Conservation (phyloP, 2,797 vertebrate species). For the Sphenopsis melanotis region DNA sequence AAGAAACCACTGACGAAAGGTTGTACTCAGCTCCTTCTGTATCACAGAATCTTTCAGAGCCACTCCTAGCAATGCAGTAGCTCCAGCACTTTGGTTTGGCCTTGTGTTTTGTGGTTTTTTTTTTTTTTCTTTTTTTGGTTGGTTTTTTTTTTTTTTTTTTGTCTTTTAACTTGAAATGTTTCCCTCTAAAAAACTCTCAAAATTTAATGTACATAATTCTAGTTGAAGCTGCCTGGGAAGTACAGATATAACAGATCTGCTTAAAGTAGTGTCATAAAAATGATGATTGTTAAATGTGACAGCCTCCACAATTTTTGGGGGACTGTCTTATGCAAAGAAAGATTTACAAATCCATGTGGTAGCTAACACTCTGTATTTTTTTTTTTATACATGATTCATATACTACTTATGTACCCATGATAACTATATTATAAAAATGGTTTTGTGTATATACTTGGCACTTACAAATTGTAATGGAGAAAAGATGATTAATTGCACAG, state of each 20-base stretch:
- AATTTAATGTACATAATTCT: neutral
- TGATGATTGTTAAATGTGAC: neutral
- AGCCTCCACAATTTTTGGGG: neutral
- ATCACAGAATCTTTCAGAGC: no score
- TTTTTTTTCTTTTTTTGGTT: no score
- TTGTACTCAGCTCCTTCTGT: no score
- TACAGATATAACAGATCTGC: neutral
- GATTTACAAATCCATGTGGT: neutral
- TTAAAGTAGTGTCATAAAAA: neutral
- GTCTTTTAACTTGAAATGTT: neutral
- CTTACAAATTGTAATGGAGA: slow-evolving; percentile 21
- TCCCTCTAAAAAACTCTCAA: neutral
- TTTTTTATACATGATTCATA: neutral
- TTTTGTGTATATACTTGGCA: neutral
- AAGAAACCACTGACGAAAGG: no score
- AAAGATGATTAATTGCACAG: slow-evolving; percentile 60
- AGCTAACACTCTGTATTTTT: neutral
- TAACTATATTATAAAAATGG: slow-evolving; percentile 20
- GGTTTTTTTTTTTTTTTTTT: no score
- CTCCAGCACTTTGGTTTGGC: no score
- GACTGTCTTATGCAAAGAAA: neutral
- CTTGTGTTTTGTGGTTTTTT: no score
- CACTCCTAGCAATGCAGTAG: no score
- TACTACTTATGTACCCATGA: neutral
- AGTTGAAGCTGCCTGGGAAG: neutral